Conservation (phyloP, 2,888 invertebrate species). For the Dione vanillae region DNA sequence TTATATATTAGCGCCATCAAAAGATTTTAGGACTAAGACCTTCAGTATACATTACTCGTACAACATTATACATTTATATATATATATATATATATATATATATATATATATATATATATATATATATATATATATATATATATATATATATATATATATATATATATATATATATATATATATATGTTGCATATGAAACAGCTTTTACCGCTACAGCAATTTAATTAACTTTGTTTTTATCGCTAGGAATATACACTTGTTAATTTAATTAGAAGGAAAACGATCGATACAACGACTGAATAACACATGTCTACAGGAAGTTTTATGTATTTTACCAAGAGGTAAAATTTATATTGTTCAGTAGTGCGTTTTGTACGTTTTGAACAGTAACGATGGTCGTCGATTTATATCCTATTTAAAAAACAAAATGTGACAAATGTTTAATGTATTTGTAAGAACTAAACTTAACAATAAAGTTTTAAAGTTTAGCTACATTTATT, state of each 20-base stretch:
- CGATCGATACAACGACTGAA: background rate
- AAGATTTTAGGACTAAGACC: background rate
- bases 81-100: too few species aligned
- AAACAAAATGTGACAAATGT: too few species aligned
- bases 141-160: background rate
- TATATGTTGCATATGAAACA: background rate
- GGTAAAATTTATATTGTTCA: background rate
- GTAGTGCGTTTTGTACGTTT: background rate
- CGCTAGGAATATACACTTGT: background rate
- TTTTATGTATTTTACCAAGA: background rate
- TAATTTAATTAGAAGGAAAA: slow-evolving; percentile 5
- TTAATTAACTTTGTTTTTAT: background rate
- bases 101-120: too few species aligned
- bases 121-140: too few species aligned
- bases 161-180: background rate
- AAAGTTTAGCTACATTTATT: too few species aligned
- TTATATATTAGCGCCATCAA: background rate
- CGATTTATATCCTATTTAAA: too few species aligned
- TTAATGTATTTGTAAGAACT: too few species aligned
- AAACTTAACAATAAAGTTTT: too few species aligned
- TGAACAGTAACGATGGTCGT: too few species aligned
- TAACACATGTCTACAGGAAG: background rate
- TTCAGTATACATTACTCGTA: too few species aligned
- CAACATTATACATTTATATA: too few species aligned
- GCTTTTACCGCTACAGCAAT: background rate